Conservation (phyloP, 2,113 vertebrate species). For the Sitta europaea region DNA sequence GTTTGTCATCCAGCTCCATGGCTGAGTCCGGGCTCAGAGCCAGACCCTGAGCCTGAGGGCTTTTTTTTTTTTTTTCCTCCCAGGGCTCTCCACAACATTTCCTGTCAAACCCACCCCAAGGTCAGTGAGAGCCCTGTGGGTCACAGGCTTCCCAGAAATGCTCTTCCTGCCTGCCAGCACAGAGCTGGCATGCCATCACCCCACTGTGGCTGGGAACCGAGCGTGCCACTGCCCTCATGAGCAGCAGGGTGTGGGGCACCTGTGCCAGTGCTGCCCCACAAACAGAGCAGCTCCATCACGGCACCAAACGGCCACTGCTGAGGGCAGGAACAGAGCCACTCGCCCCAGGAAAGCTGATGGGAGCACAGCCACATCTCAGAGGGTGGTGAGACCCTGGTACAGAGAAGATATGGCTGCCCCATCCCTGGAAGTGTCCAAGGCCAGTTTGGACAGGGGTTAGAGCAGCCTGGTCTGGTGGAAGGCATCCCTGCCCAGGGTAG, state of each 20-base stretch:
- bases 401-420: not conserved
- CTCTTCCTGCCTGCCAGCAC: not conserved
- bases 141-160: constrained; percentile 46
- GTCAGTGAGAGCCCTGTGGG: not conserved
- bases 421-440: not conserved
- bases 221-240: fast-evolving
- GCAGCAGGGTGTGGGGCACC: not conserved
- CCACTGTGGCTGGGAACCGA: fast-evolving
- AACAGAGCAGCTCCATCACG: fast-evolving
- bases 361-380: not conserved
- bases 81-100: not conserved
- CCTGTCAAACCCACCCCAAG: constrained; percentile 40
- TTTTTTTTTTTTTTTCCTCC: not conserved
- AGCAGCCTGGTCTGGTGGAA: not conserved
- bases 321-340: not conserved
- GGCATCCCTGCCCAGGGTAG: not conserved
- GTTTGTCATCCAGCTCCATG: not conserved
- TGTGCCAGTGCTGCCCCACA: fast-evolving
- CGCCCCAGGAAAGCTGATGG: fast-evolving
- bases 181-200: not conserved
- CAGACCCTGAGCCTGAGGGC: not conserved
- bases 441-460: not conserved
- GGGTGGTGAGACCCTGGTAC: not conserved
- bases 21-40: not conserved
- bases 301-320: not conserved